Conservation (phyloP, 2,113 vertebrate species). For the Ictidomys tridecemlineatus region DNA sequence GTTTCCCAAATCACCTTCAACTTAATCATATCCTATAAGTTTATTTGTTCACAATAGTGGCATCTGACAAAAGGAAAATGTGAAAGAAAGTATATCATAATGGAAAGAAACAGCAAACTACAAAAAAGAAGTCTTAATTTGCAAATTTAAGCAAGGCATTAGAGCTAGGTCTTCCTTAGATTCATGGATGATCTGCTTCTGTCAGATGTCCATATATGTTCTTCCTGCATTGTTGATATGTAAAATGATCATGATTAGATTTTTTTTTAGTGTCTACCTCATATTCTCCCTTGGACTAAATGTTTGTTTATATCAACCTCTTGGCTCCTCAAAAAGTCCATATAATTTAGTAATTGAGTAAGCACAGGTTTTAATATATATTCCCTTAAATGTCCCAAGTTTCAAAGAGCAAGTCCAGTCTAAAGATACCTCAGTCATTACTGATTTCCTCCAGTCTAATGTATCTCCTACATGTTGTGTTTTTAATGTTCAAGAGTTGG, state of each 20-base stretch:
- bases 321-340: background rate
- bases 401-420: background rate
- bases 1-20: background rate
- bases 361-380: background rate
- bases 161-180: background rate
- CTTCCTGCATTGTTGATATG: background rate
- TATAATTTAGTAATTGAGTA: background rate
- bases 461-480: background rate
- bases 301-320: constrained; percentile 11
- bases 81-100: background rate
- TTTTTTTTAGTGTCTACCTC: constrained; percentile 25
- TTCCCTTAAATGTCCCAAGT: background rate
- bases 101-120: background rate
- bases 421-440: background rate
- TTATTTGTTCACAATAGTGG: background rate
- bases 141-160: background rate
- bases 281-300: background rate
- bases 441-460: background rate
- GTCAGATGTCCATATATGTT: background rate
- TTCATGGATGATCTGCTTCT: background rate
- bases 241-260: background rate
- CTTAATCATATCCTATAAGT: background rate
- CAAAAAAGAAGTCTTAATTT: background rate
- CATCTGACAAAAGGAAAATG: constrained; percentile 4
- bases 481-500: background rate